Base-by-base conservation (phyloP, 1,140 invertebrate species). In the Yoshiicerus persimilis region DNA sequence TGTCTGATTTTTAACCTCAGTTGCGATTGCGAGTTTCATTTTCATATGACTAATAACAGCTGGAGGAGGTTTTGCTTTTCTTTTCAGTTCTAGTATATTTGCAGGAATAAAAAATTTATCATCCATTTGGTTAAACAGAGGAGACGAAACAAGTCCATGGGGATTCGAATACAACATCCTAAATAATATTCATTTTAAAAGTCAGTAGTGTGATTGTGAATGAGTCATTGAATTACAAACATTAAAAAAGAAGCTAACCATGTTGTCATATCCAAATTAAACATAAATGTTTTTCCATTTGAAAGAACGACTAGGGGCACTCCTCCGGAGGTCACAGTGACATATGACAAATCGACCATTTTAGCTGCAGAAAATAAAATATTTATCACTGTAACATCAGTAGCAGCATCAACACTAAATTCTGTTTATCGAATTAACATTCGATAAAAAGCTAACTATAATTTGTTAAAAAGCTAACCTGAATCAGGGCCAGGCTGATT, bases 281-380 rank as follows among this genome's bases (percentile, higher is more conserved):
- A 96, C 30, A 95, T 94, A 91, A 95, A 96, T 27, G 94, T 94
- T 92, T 94, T 94, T 13, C 95, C 95, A 90, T 94, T 95, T 20
- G 94, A 95, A 23, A 96, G 92, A 36, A 95, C 94, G 84, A 96
- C 92, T 86, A 96, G 92, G 1, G 95, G 95, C 89, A 94, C 93
- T 38, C 95, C 95, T 86, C 94, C 92, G 10, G 94, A 93, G 27
- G 56, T 66, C 1, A 88, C 84, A 2, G 27, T 86, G 0, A 85
- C 39, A 23, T 41, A 66, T 20, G 38, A 25, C 25, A 85, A 36
- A 34, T 86, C 66, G 4, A 80, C 30, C 8, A 30, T 9, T 88
- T 32, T 39, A 1, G n/a, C 39, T 80, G 4, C 27, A 23, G 23
- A 84, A 39, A 64, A 86, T 64, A 27, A 32, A 64, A 34, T 23